Conservation (phyloP, 2,888 invertebrate genomes). For the Rhagonycha lutea region DNA sequence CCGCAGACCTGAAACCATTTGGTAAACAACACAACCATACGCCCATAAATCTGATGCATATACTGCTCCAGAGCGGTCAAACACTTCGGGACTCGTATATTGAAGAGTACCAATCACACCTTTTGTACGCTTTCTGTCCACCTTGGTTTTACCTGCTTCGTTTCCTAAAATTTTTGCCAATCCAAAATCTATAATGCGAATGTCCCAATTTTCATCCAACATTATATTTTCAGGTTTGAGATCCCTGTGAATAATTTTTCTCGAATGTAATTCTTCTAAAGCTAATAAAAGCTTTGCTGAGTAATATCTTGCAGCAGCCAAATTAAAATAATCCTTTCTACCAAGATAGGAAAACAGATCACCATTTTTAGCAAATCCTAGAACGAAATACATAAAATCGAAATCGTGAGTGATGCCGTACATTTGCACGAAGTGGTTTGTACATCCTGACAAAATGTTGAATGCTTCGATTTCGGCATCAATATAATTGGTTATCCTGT, state of each 20-base stretch:
- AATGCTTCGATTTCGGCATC: too few relatives aligned
- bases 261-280: slow-evolving; percentile 86
- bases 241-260: slow-evolving; percentile 92
- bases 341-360: slow-evolving; percentile 92
- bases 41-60: slow-evolving; percentile 96
- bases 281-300: slow-evolving; percentile 91
- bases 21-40: slow-evolving; percentile 93
- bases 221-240: slow-evolving; percentile 98
- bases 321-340: slow-evolving; percentile 86
- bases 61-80: slow-evolving; percentile 74
- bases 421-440: too few relatives aligned
- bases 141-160: slow-evolving; percentile 38
- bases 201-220: slow-evolving; percentile 93
- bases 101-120: slow-evolving; percentile 99
- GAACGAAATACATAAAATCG: slow-evolving; percentile 79
- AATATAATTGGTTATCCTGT: too few relatives aligned
- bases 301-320: slow-evolving; percentile 90
- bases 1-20: slow-evolving; percentile 92
- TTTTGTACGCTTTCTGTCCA: slow-evolving; percentile 65
- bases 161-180: slow-evolving; percentile 37
- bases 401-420: too few relatives aligned
- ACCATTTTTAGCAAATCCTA: slow-evolving; percentile 93
- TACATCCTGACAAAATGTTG: too few relatives aligned
- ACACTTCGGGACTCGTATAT: slow-evolving; percentile 96
- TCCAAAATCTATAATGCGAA: slow-evolving; percentile 96